A percentile compares a stretch with the other conserved stretches of the same genome.
These are phyloP conservation scores for Pristionchus entomophagus DNA, from an alignment of 2,888 invertebrate genomes.

Conservation along the genomic window DNA sequence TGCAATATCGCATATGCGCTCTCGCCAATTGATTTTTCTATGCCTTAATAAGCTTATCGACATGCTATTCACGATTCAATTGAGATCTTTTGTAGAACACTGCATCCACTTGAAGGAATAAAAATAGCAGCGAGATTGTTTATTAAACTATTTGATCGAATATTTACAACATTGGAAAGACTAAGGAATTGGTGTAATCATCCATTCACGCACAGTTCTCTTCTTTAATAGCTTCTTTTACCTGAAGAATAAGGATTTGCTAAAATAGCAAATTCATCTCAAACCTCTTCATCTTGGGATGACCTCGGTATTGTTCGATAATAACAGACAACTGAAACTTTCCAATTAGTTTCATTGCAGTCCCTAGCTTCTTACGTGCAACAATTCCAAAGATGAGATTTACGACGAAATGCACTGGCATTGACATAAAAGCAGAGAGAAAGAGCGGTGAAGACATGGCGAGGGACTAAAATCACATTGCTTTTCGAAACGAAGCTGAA, in stretches of 20 bases:
- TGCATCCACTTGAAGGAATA: too few species aligned
- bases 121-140: too few species aligned
- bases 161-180: background rate
- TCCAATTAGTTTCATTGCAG: background rate
- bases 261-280: background rate
- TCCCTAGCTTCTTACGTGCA: background rate
- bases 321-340: background rate
- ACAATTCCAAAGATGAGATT: background rate
- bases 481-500: background rate
- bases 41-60: too few species aligned
- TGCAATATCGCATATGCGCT: too few species aligned
- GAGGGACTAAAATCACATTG: background rate
- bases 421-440: background rate
- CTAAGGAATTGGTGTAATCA: background rate
- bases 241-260: background rate
- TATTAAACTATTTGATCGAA: too few species aligned
- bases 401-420: background rate
- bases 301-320: background rate
- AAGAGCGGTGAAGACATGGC: background rate
- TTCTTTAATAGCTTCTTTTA: background rate
- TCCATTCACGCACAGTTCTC: background rate
- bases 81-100: too few species aligned
- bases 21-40: too few species aligned
- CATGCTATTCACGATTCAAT: too few species aligned
- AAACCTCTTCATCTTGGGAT: background rate